Base-by-base conservation (phyloP, 2,797 vertebrate genomes). In the Setipinna tenuifilis region DNA sequence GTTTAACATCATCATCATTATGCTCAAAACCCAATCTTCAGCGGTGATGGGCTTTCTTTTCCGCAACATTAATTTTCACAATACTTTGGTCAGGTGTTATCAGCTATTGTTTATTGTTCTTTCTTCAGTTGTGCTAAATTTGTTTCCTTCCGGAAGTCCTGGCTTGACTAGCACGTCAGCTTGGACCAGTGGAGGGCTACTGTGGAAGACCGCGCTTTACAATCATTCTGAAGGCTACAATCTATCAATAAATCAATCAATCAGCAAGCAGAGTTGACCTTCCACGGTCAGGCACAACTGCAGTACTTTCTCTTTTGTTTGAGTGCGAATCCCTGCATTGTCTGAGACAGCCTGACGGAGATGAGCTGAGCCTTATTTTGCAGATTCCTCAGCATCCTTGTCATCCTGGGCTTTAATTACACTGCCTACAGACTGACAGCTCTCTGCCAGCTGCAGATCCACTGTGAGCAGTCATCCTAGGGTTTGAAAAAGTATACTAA, bases 341-440 rank as follows among this genome's bases (percentile, higher is more conserved):
- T 21, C 17, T n/a, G 19, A 78, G 35, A 44, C 35, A 19, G 31
- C 71, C 6, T 21, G 6, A 44, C 71, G 2, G 71, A 78, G 31
- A 78, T 78, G 17, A 44, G 31, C 35, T 2, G 35, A 44, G 31
- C 35, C 35, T 78, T 9, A 6, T 35, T 21, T 78, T 21, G 41
- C 35, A 7, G 71, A 17, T 41, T 78, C 31, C 31, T 41, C 71
- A 78, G 71, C 71, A 44, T 6, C 71, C 12, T 19, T 21, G 17
- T 41, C 31, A 19, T 21, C 71, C 71, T 21, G 71, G 31, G 71
- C 41, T 78, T 78, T 78, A 78, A 78, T 78, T 78, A 78, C 71
- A 19, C 35, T 78, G 16, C 35, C 17, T 21, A 17, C 71, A 78
- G 7, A 78, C 71, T 44, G 71, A 78, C 71, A 78, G 71, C 35